A percentile compares a stretch with the other conserved stretches of the same genome.
Conservation (phyloP, 2,797 vertebrate species). For the Macropus fuliginosus region DNA sequence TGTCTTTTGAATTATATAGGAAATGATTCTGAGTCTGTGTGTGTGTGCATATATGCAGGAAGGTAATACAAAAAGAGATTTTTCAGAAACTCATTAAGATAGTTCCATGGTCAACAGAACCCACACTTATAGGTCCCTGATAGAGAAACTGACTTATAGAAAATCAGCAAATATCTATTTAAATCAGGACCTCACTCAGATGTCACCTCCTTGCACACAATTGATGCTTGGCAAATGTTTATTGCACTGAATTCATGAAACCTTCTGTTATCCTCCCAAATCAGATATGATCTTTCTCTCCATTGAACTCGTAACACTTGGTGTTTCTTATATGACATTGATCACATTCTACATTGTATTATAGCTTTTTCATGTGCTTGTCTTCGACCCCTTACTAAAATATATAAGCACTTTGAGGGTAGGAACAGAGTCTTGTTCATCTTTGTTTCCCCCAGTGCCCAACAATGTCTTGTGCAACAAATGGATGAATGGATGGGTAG, state of each 20-base stretch:
- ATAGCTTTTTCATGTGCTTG: not conserved
- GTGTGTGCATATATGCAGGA: not conserved
- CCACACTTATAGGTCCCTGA: not conserved
- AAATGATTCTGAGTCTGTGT: not conserved
- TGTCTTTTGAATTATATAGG: slow-evolving; percentile 4
- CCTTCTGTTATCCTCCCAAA: not conserved
- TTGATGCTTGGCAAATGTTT: not conserved
- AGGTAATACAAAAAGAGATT: not conserved
- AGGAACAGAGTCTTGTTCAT: not conserved
- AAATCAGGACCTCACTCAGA: slow-evolving; percentile 40
- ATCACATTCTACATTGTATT: not conserved
- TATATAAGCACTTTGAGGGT: slow-evolving; percentile 30
- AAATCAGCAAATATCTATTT: not conserved
- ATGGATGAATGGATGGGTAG: slow-evolving; percentile 6
- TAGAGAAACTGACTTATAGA: not conserved
- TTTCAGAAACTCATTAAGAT: not conserved
- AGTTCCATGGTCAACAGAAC: slow-evolving; percentile 10
- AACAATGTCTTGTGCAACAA: slow-evolving; percentile 25
- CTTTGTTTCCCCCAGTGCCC: not conserved
- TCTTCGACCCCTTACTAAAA: not conserved
- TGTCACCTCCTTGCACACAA: slow-evolving; percentile 2
- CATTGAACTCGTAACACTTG: not conserved
- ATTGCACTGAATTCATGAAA: not conserved
- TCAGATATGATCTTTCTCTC: not conserved
- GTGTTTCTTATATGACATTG: not conserved